Evolutionary conservation across 2,888 invertebrate genomes (phyloP).

Genomic region (Heliconius ismenius): DNA sequence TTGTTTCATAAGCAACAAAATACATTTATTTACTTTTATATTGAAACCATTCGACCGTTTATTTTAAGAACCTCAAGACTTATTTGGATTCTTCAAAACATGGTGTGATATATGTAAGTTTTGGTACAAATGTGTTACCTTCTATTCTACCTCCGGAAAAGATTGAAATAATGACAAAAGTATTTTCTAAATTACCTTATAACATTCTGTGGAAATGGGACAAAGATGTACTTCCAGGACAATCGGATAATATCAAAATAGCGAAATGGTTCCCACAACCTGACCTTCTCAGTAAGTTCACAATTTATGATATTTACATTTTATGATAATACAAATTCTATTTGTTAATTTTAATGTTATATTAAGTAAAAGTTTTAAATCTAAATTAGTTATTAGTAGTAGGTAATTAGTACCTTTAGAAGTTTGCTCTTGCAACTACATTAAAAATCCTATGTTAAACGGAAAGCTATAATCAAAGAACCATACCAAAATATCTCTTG

Average conservation of each 20-base stretch:
- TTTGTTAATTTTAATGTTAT: too few species aligned
- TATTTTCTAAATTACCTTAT: conserved; percentile 56
- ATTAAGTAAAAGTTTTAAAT: too few species aligned
- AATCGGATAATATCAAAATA: conserved; percentile 55
- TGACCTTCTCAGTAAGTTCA: conserved; percentile 45
- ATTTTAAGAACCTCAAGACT: conserved; percentile 55
- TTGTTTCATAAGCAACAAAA: too few species aligned
- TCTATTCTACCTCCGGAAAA: conserved; percentile 51
- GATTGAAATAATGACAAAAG: conserved; percentile 52
- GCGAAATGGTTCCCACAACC: conserved; percentile 64
- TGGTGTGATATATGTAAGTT: conserved; percentile 62
- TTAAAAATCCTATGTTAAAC: too few species aligned
- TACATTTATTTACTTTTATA: too few species aligned
- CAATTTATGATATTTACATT: too few species aligned
- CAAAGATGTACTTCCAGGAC: conserved; percentile 53
- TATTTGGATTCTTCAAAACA: conserved; percentile 56
- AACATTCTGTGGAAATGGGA: conserved; percentile 65
- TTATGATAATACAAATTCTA: too few species aligned
- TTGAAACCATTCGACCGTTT: background rate
- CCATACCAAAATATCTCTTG: too few species aligned
- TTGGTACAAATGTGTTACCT: conserved; percentile 59
- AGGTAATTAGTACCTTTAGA: too few species aligned
- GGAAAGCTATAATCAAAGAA: too few species aligned
- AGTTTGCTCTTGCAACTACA: too few species aligned
- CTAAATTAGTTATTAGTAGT: too few species aligned